Evolutionary conservation across 2,888 invertebrate genomes (phyloP).

Genomic region (Anaspis maculata): DNA sequence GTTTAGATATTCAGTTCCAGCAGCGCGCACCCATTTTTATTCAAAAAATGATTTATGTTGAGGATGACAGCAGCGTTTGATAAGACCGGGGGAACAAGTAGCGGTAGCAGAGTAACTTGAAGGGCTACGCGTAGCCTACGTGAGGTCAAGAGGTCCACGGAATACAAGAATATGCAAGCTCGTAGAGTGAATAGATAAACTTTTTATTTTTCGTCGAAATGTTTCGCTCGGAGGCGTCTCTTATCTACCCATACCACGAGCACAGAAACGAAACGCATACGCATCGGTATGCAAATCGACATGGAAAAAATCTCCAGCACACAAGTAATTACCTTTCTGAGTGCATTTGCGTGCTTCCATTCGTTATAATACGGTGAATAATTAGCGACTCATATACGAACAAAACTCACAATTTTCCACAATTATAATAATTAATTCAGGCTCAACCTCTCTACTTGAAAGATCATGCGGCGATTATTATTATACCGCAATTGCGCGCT

Average conservation of each 20-base stretch:
- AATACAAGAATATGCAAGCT: slow-evolving; percentile 15
- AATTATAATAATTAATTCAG: too few species aligned
- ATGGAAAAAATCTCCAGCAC: neutral
- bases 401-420: too few species aligned
- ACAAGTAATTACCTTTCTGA: slow-evolving; percentile 2
- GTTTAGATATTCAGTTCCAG: slow-evolving; percentile 13
- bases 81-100: slow-evolving; percentile 15
- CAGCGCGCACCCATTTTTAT: slow-evolving; percentile 16
- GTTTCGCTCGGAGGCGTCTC: slow-evolving; percentile 13
- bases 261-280: neutral
- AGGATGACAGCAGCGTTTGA: slow-evolving; percentile 18
- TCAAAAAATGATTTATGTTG: slow-evolving; percentile 19
- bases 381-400: too few species aligned
- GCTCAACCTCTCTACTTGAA: too few species aligned
- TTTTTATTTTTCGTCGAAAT: slow-evolving; percentile 14
- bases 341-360: slow-evolving; percentile 3
- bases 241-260: slow-evolving; percentile 7
- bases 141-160: slow-evolving; percentile 19
- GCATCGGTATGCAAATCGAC: neutral
- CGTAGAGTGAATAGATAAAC: slow-evolving; percentile 9
- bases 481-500: too few species aligned
- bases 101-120: slow-evolving; percentile 11
- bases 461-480: too few species aligned
- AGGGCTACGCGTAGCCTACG: slow-evolving; percentile 15
- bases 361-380: slow-evolving; percentile 3